Base-by-base conservation (phyloP, 2,888 invertebrate genomes). In the Stegophylla sp. region DNA sequence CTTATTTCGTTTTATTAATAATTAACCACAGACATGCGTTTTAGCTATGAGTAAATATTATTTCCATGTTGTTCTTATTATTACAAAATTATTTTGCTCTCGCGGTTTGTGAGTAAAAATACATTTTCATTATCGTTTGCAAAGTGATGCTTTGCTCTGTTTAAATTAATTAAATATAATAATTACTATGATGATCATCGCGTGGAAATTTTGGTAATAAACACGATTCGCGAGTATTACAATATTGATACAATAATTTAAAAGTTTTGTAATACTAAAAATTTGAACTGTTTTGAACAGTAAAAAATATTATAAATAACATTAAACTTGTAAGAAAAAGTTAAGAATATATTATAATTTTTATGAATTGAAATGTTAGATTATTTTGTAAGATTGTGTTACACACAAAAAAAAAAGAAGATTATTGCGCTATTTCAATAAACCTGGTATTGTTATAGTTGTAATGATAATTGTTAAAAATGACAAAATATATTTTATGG, bases 121-220 rank as follows among this genome's bases (percentile, higher is more conserved):
- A 51, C 15, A 17, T 51, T 51, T 34, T 51, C 17, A 51, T 17
- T 17, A 51, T 51, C 17, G 15, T 51, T 51, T 17, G 15, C 15
- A 15, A 51, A 15, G 48, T n/a, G 34, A n/a, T 53, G 9, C n/a
- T 9, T 20, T 3, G 34, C 34, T 28, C n/a, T 53, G 10, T 51
- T 10, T 1, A 51, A 5, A 13, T 69, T 34, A 3, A 28, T 51
- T 15, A 34, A 13, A 28, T 69, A 15, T 28, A 20, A 51, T 51
- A 69, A 53, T 69, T 34, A 51, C 12, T 51, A 1, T 13, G 1
- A 1, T 13, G 3, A 53, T 51, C 2, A n/a, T 28, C 1, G n/a
- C 28, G 12, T 51, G 28, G 20, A 69, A 12, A 69, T 51, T 69
- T 69, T 51, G n/a, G 48, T 69, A 26, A 51, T 69, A 51, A 34